phyloP scores from a whole-genome alignment of 2,888 invertebrate genomes.

The Mycalesis mineus region DNA sequence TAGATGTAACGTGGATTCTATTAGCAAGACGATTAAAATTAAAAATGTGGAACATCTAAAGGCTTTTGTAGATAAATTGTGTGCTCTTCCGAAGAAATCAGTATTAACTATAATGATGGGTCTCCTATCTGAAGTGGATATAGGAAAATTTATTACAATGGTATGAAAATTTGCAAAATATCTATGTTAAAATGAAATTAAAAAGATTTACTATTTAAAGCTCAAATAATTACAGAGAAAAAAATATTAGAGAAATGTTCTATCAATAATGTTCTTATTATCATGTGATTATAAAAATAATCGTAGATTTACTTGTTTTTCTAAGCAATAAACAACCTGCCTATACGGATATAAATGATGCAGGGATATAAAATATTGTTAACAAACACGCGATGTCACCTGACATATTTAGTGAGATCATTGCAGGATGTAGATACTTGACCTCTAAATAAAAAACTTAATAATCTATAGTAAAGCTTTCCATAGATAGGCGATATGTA shows the following conservation, averaged over 20 bases:
- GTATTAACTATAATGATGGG: slow-evolving; percentile 64
- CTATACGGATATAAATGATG: too few relatives aligned
- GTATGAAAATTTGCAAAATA: slow-evolving; percentile 41
- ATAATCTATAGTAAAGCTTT: slow-evolving; percentile 20
- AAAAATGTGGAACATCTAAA: slow-evolving; percentile 42
- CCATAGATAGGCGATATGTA: slow-evolving; percentile 66
- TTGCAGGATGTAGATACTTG: too few relatives aligned
- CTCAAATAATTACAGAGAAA: too few relatives aligned
- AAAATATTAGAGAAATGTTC: too few relatives aligned
- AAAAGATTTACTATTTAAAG: neutral
- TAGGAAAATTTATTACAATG: slow-evolving; percentile 73
- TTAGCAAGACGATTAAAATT: slow-evolving; percentile 33
- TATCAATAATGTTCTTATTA: too few relatives aligned
- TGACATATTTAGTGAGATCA: too few relatives aligned
- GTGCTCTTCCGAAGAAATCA: slow-evolving; percentile 53
- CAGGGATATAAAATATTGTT: too few relatives aligned
- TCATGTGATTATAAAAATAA: too few relatives aligned
- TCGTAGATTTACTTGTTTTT: too few relatives aligned
- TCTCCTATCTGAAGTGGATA: slow-evolving; percentile 67
- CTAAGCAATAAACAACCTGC: too few relatives aligned
- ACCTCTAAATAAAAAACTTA: too few relatives aligned
- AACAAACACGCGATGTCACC: too few relatives aligned
- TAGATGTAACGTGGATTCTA: slow-evolving; percentile 45
- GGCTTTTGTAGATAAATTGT: slow-evolving; percentile 57
- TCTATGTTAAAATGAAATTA: neutral